These are phyloP conservation scores for Hypsibius dujardini DNA, from an alignment of 1,140 invertebrate species.

Conservation along the genomic window DNA sequence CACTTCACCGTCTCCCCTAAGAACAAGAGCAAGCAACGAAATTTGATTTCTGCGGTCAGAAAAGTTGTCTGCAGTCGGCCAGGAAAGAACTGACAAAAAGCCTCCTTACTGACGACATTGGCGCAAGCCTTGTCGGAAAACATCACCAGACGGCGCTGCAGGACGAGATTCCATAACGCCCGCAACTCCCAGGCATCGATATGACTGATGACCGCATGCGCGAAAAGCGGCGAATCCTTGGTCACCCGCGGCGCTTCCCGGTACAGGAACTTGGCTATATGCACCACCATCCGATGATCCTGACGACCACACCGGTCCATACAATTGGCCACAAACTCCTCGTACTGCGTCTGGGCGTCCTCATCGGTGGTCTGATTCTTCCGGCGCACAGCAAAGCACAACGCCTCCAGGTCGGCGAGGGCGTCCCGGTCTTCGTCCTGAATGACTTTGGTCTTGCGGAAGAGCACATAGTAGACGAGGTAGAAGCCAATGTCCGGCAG, in stretches of 20 bases:
- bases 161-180: conserved; percentile 66
- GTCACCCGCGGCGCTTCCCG: conserved; percentile 59
- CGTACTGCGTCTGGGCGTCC: not conserved
- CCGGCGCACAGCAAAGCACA: not conserved
- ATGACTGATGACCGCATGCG: conserved; percentile 67
- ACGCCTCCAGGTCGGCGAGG: not conserved
- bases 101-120: conserved; percentile 33
- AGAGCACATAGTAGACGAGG: conserved; percentile 23
- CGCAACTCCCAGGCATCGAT: conserved; percentile 73
- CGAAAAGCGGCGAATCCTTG: conserved; percentile 61
- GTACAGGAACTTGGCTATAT: conserved; percentile 2
- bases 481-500: conserved; percentile 16
- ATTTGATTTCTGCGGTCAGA: conserved; percentile 13
- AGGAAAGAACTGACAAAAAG: not conserved
- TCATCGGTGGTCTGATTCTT: not conserved
- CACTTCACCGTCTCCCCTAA: conserved; percentile 66
- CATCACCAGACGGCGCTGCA: conserved; percentile 56
- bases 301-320: not conserved
- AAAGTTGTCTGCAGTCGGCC: not conserved
- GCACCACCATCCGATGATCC: not conserved
- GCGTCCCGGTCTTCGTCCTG: conserved; percentile 8
- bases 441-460: not conserved
- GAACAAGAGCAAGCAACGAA: conserved; percentile 39
- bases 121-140: conserved; percentile 38
- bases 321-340: not conserved